These are phyloP conservation scores for Cuniculus paca DNA, from an alignment of 2,797 vertebrate species.

Conservation along the genomic window DNA sequence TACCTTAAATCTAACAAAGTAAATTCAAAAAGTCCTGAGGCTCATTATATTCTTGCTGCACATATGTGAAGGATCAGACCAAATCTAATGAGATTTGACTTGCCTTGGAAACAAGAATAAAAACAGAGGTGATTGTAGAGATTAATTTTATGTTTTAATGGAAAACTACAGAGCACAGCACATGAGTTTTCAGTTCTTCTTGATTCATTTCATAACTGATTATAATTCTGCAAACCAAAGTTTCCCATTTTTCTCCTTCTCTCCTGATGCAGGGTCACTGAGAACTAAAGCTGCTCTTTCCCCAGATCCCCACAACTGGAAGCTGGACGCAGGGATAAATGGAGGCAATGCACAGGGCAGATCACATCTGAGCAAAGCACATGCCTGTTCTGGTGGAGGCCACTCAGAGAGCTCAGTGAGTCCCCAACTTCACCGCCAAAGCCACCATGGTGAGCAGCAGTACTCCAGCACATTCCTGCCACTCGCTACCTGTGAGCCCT, in stretches of 20 bases:
- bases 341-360: background rate
- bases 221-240: conserved; percentile 5
- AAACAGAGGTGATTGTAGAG: background rate
- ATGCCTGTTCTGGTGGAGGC: background rate
- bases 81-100: background rate
- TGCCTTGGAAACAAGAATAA: background rate
- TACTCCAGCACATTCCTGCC: background rate
- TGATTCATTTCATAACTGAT: background rate
- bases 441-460: background rate
- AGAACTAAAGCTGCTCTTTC: background rate
- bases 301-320: background rate
- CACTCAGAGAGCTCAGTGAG: background rate
- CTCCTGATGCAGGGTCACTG: background rate
- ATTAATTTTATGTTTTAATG: background rate
- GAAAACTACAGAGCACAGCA: background rate
- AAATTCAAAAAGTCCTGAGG: background rate
- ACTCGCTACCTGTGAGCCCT: background rate
- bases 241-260: background rate
- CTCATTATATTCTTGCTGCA: background rate
- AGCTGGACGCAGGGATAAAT: background rate
- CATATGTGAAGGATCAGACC: background rate
- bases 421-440: background rate
- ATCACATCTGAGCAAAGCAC: background rate
- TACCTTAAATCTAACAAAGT: background rate
- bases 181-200: background rate